Conservation (phyloP, 1,140 invertebrate genomes). For the Papilio helenus region DNA sequence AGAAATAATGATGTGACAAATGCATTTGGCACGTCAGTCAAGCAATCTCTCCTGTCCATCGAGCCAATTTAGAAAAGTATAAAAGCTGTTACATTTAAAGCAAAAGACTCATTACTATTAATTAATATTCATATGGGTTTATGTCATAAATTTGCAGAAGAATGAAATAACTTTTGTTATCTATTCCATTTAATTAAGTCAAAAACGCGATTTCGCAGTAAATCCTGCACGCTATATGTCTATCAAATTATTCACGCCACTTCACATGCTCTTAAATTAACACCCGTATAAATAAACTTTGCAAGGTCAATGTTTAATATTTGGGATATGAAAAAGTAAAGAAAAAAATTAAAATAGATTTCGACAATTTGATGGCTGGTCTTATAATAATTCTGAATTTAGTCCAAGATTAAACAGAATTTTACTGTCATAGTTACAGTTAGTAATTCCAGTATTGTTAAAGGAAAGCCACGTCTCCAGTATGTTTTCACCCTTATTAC, state of each 20-base stretch:
- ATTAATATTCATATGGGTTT: neutral
- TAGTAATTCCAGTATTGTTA: neutral
- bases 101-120: neutral
- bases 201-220: neutral
- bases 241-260: conserved; percentile 2
- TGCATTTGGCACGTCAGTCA: neutral
- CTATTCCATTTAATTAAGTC: neutral
- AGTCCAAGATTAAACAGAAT: neutral
- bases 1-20: neutral
- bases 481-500: conserved; percentile 8
- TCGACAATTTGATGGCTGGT: neutral
- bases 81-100: too few species aligned
- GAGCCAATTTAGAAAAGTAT: neutral
- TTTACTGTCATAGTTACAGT: neutral
- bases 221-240: neutral
- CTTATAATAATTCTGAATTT: neutral
- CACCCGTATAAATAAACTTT: neutral
- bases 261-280: conserved; percentile 5
- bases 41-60: neutral
- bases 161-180: neutral
- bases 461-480: neutral
- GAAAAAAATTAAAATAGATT: too few species aligned
- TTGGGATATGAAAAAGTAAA: neutral
- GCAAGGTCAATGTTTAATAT: neutral
- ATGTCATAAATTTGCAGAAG: neutral